Evolutionary conservation across 2,113 vertebrate genomes (phyloP).

Genomic region (Ophthalmotilapia sp.): DNA sequence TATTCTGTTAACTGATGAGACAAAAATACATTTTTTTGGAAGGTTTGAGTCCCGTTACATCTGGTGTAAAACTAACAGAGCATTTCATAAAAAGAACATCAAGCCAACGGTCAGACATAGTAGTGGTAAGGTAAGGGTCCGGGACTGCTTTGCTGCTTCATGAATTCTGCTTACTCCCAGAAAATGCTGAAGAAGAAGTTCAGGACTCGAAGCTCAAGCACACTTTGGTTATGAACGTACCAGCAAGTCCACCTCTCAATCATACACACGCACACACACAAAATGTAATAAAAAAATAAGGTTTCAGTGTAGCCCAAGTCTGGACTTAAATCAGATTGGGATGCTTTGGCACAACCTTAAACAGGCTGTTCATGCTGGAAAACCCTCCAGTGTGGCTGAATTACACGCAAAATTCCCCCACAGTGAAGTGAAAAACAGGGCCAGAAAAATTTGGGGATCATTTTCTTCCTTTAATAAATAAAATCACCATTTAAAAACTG

Average conservation of each 20-base stretch:
- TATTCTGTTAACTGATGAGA: not conserved
- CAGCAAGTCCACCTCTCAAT: not conserved
- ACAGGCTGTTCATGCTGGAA: not conserved
- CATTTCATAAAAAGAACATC: not conserved
- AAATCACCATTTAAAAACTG: rapidly evolving
- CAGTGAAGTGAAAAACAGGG: not conserved
- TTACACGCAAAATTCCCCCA: not conserved
- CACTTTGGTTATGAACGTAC: not conserved
- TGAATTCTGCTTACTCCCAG: not conserved
- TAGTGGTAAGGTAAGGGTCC: not conserved
- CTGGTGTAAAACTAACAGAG: not conserved
- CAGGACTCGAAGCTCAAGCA: not conserved
- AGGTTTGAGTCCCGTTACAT: not conserved
- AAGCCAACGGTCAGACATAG: not conserved
- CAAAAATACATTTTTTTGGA: not conserved
- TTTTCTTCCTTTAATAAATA: not conserved
- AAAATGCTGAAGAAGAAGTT: not conserved
- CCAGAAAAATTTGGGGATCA: not conserved
- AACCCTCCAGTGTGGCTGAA: not conserved
- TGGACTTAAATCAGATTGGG: not conserved
- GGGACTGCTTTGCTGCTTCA: not conserved
- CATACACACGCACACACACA: not conserved
- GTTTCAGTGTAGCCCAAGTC: not conserved
- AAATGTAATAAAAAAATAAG: not conserved
- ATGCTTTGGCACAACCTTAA: not conserved